Evolutionary conservation across 2,113 vertebrate species (phyloP).

Genomic region (Rhodinocichla rosea): DNA sequence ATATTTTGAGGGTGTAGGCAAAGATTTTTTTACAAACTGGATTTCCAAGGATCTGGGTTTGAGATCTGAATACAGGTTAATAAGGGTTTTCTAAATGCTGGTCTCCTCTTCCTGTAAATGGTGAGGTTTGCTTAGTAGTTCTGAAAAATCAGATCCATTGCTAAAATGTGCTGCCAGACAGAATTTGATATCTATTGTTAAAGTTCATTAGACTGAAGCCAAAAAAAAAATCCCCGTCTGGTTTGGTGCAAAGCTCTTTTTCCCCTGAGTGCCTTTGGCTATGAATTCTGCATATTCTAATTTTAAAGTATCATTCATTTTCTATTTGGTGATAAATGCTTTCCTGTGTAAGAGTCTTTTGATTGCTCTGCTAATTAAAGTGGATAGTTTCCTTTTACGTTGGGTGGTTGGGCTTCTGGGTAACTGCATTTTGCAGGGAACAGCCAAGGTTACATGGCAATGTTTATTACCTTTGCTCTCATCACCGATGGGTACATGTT

Average conservation of each 20-base stretch:
- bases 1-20: neutral
- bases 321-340: conserved; percentile 65
- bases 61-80: neutral
- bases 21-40: neutral
- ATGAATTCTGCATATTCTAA: conserved; percentile 65
- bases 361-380: conserved; percentile 65
- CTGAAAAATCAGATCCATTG: conserved; percentile 27
- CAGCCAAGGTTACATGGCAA: conserved; percentile 20
- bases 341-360: conserved; percentile 53
- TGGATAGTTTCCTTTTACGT: conserved; percentile 57
- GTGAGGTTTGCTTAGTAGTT: neutral
- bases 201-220: conserved; percentile 59
- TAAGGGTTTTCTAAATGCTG: neutral
- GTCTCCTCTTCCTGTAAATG: neutral
- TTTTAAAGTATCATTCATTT: conserved; percentile 64
- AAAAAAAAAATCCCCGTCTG: conserved; percentile 33
- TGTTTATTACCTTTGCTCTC: conserved; percentile 37
- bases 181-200: conserved; percentile 54
- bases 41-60: neutral
- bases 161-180: conserved; percentile 50
- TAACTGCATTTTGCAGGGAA: conserved; percentile 43
- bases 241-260: conserved; percentile 56
- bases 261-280: conserved; percentile 56
- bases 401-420: conserved; percentile 47
- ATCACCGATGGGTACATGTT: neutral